Evolutionary conservation across 2,888 invertebrate species (phyloP).

Genomic region (Cantharis rustica): DNA sequence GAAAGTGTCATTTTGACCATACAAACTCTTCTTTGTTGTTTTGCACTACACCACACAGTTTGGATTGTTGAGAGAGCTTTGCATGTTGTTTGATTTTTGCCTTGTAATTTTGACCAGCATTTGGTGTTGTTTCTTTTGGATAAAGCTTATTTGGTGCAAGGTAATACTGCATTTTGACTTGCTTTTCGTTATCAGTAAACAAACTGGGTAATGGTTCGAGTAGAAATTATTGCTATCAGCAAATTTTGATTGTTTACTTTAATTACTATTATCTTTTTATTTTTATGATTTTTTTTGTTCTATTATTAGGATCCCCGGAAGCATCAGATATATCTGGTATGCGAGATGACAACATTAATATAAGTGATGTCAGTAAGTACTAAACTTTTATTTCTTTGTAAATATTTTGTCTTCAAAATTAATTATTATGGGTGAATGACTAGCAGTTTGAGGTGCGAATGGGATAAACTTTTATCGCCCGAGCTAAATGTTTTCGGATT

Average conservation of each 20-base stretch:
- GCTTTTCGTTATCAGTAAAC: not conserved
- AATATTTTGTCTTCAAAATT: not conserved
- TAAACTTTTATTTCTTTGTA: not conserved
- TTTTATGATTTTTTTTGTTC: conserved; percentile 7
- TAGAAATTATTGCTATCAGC: not conserved
- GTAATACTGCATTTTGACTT: not conserved
- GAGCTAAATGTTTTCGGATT: not conserved
- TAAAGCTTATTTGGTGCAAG: not conserved
- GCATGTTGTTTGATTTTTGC: not conserved
- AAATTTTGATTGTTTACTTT: not conserved
- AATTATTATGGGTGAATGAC: not conserved
- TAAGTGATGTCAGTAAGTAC: conserved; percentile 82
- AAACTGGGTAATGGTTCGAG: not conserved
- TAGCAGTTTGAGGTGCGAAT: not conserved
- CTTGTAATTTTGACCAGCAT: not conserved
- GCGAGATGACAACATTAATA: conserved; percentile 65
- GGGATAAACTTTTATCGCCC: not conserved
- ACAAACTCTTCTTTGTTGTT: not conserved
- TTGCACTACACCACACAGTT: not conserved
- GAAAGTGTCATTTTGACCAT: not conserved
- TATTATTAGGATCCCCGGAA: conserved; percentile 32
- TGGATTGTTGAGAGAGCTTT: not conserved
- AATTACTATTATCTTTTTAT: not conserved
- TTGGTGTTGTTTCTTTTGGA: not conserved
- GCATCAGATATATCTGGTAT: conserved; percentile 49